Percentiles rank a stretch among this genome's conserved stretches.
Evolutionary conservation across 2,888 invertebrate species (phyloP).

Genomic region (Prosopocoilus inquinatus): DNA sequence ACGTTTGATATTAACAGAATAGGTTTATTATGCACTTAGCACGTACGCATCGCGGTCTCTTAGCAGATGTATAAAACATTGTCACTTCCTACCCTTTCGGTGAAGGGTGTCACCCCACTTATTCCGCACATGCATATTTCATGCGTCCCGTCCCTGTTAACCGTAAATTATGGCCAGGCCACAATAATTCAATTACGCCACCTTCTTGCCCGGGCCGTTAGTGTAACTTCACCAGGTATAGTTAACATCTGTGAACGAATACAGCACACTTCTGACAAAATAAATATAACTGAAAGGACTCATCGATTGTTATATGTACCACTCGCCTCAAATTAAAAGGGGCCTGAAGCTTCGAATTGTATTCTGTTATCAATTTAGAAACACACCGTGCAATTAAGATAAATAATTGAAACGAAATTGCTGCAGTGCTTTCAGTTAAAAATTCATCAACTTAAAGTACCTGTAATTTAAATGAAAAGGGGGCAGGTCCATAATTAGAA

Average conservation of each 20-base stretch:
- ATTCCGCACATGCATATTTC: slow-evolving; percentile 42
- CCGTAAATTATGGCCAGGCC: slow-evolving; percentile 43
- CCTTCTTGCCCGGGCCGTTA: slow-evolving; percentile 21
- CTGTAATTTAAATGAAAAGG: background rate
- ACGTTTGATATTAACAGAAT: too few relatives aligned
- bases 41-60: slow-evolving; percentile 14
- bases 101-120: slow-evolving; percentile 39
- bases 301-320: too few relatives aligned
- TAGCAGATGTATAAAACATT: slow-evolving; percentile 47
- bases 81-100: slow-evolving; percentile 45
- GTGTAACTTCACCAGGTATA: slow-evolving; percentile 16
- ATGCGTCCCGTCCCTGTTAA: slow-evolving; percentile 41
- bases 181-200: slow-evolving; percentile 47
- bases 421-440: background rate
- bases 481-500: background rate
- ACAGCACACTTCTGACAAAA: too few relatives aligned
- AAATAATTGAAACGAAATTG: slow-evolving; percentile 2
- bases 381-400: background rate
- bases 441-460: background rate
- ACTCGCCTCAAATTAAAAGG: too few relatives aligned
- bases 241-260: too few relatives aligned
- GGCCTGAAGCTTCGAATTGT: background rate
- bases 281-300: too few relatives aligned
- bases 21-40: background rate
- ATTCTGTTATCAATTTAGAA: background rate